Conservation (phyloP, 2,113 vertebrate genomes). For the Xenus cinereus region DNA sequence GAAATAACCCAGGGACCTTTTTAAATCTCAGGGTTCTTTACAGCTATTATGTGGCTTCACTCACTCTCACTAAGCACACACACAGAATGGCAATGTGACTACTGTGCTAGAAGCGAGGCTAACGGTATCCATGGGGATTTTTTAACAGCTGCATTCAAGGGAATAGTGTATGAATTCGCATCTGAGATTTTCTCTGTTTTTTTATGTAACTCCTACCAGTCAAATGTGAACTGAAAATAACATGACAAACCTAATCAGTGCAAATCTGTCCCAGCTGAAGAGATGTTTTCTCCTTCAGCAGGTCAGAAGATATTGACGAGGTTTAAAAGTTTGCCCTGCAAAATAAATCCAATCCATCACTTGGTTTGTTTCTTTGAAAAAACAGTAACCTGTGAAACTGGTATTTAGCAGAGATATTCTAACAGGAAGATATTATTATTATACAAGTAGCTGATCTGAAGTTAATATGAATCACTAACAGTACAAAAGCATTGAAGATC, state of each 20-base stretch:
- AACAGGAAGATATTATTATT: neutral
- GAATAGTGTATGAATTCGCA: neutral
- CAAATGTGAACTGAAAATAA: neutral
- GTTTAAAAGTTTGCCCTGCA: neutral
- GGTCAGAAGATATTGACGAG: neutral
- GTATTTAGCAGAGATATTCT: neutral
- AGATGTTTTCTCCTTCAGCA: neutral
- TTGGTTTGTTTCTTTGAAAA: neutral
- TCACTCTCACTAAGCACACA: constrained; percentile 13
- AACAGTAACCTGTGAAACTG: neutral
- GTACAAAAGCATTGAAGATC: neutral
- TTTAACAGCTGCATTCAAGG: neutral
- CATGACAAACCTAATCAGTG: neutral
- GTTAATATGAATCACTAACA: neutral
- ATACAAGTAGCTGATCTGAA: neutral
- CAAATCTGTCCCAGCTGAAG: neutral
- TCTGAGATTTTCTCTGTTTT: neutral
- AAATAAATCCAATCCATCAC: neutral
- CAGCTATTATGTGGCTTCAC: neutral
- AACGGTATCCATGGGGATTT: constrained; percentile 14
- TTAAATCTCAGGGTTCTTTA: constrained; percentile 1
- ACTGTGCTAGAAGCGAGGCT: neutral
- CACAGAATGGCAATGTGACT: constrained; percentile 1
- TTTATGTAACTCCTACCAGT: constrained; percentile 19
- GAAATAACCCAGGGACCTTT: constrained; percentile 43